A percentile compares a stretch with the other conserved stretches of the same genome.
phyloP scores from a whole-genome alignment of 2,888 invertebrate species.

The Drosophila quasianomalipes region DNA sequence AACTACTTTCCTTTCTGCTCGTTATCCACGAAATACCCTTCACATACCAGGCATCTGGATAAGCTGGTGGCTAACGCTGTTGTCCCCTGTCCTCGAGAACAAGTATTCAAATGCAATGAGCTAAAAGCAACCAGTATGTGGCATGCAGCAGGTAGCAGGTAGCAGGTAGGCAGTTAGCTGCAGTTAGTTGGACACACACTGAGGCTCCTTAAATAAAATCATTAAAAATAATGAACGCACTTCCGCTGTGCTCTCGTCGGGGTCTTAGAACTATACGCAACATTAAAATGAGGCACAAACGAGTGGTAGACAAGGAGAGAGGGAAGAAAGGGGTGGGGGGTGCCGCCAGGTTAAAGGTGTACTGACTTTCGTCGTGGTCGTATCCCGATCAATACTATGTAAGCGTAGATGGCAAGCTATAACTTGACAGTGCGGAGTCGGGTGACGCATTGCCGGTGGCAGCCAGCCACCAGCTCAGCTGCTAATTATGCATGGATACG shows the following conservation, averaged over 20 bases:
- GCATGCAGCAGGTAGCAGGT: slow-evolving; percentile 3
- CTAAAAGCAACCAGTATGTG: slow-evolving; percentile 10
- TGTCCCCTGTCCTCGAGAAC: slow-evolving; percentile 42
- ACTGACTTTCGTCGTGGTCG: no score
- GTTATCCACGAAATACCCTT: slow-evolving; percentile 9
- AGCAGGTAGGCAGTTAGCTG: slow-evolving; percentile 22
- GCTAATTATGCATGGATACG: slow-evolving; percentile 46
- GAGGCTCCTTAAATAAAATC: slow-evolving; percentile 70
- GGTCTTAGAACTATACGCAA: slow-evolving; percentile 72
- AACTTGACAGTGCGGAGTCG: no score
- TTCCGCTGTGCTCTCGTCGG: slow-evolving; percentile 67
- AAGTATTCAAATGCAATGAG: slow-evolving; percentile 52
- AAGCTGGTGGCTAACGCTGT: slow-evolving; percentile 30
- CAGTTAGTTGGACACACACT: slow-evolving; percentile 23
- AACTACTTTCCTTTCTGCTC: slow-evolving; percentile 5
- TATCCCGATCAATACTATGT: no score
- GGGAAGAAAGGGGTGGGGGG: neutral
- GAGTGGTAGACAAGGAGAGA: neutral
- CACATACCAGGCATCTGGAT: slow-evolving; percentile 46
- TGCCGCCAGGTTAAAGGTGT: no score
- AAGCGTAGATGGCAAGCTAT: no score
- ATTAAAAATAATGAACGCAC: slow-evolving; percentile 80
- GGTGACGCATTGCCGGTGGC: slow-evolving; percentile 46
- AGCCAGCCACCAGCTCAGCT: slow-evolving; percentile 21
- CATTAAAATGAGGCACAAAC: slow-evolving; percentile 67